phyloP scores from a whole-genome alignment of 2,113 vertebrate genomes.

The Acrocephalus arundinaceus region DNA sequence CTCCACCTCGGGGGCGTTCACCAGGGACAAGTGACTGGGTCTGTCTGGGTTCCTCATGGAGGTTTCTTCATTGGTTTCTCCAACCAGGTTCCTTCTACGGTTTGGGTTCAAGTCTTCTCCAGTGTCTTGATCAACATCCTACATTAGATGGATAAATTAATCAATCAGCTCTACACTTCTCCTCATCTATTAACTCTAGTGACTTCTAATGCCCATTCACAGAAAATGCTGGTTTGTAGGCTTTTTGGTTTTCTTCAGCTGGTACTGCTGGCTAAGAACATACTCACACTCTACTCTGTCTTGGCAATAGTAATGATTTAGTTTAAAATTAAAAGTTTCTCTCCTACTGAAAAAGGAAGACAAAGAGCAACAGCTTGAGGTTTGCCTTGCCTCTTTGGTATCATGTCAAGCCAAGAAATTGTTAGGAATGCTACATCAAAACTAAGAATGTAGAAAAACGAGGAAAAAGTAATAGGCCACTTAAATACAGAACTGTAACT shows the following conservation, averaged over 20 bases:
- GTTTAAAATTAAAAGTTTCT: not conserved
- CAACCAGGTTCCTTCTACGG: conserved; percentile 86
- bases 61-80: conserved; percentile 85
- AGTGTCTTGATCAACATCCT: conserved; percentile 98
- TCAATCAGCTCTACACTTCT: not conserved
- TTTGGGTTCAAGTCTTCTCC: conserved; percentile 97
- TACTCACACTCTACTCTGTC: not conserved
- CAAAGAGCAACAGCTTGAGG: not conserved
- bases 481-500: not conserved
- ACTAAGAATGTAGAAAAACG: not conserved
- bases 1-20: conserved; percentile 90
- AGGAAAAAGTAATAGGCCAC: not conserved
- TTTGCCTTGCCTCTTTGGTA: not conserved
- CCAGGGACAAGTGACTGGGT: conserved; percentile 90
- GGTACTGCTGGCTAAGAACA: not conserved
- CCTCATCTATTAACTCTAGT: not conserved
- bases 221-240: not conserved
- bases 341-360: not conserved
- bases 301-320: not conserved
- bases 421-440: not conserved
- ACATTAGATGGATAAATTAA: not conserved
- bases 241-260: not conserved
- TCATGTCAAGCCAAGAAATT: not conserved
- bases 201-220: not conserved
- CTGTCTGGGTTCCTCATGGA: conserved; percentile 94